These are phyloP conservation scores for Dasypolia templi DNA, from an alignment of 2,888 invertebrate genomes.

Conservation along the genomic window DNA sequence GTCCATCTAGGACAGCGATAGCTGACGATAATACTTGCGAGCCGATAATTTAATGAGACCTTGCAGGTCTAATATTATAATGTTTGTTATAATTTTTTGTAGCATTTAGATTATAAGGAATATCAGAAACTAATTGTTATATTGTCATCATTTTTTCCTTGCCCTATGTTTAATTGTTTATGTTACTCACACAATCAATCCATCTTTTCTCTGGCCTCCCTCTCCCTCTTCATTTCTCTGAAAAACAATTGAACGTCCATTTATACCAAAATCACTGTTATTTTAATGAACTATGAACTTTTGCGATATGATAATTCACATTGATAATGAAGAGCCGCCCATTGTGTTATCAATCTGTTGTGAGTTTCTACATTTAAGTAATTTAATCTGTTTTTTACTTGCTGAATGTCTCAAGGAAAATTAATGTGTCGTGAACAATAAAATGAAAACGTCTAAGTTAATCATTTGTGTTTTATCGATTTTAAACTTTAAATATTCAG, in stretches of 20 bases:
- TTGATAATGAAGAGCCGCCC: neutral
- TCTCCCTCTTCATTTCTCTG: too few species aligned
- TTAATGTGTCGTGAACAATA: constrained; percentile 1
- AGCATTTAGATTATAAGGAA: neutral
- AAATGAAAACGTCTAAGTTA: constrained; percentile 17
- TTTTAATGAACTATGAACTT: constrained; percentile 41
- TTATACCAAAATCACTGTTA: constrained; percentile 31
- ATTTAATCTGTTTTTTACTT: neutral
- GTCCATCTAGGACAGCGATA: constrained; percentile 30
- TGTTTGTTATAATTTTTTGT: neutral
- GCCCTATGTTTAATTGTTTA: too few species aligned
- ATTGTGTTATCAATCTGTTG: constrained; percentile 4
- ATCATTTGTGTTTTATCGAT: constrained; percentile 15
- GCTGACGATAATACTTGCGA: constrained; percentile 40
- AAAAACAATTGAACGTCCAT: neutral
- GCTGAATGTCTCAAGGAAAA: neutral
- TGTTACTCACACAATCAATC: too few species aligned
- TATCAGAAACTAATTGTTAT: neutral
- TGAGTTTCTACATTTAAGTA: neutral
- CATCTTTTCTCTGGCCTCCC: too few species aligned
- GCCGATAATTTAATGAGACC: neutral
- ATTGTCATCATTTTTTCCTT: too few species aligned
- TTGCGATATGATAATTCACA: constrained; percentile 8
- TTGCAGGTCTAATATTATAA: neutral
- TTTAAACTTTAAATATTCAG: neutral